phyloP scores from a whole-genome alignment of 2,888 invertebrate genomes.

The Napeogenes sylphis region DNA sequence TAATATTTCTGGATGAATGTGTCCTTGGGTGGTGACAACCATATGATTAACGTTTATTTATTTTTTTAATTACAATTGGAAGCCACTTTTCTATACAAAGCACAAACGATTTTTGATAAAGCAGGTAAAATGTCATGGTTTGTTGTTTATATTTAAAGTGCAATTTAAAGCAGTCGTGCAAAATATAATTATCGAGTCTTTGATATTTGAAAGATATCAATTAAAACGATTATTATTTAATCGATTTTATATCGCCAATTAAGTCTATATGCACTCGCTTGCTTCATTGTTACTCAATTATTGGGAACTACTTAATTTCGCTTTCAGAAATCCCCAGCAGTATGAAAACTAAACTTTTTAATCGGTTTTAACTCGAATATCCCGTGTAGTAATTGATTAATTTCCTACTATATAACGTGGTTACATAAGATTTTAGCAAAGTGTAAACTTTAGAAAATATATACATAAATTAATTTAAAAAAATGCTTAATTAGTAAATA shows the following conservation, averaged over 20 bases:
- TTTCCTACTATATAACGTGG: not conserved
- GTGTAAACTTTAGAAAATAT: no score
- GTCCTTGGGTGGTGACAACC: no score
- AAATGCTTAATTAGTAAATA: no score
- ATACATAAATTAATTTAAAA: no score
- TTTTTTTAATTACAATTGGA: no score
- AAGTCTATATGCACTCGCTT: conserved; percentile 2
- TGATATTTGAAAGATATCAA: not conserved
- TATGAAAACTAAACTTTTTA: conserved; percentile 21
- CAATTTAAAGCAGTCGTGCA: not conserved
- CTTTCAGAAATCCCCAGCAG: not conserved
- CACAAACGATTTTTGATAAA: no score
- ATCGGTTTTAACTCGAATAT: conserved; percentile 18
- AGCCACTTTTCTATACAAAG: no score
- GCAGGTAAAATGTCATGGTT: no score
- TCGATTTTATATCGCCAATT: not conserved
- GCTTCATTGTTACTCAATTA: not conserved
- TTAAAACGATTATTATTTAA: not conserved
- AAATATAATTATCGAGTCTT: not conserved
- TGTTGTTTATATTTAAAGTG: not conserved
- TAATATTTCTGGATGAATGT: no score
- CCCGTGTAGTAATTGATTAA: conserved; percentile 9
- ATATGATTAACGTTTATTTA: no score
- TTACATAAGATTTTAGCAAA: no score
- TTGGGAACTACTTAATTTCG: conserved; percentile 1